Percentiles rank a stretch among this genome's conserved stretches.
Evolutionary conservation across 2,888 invertebrate species (phyloP).

Genomic region (Tuta absoluta): DNA sequence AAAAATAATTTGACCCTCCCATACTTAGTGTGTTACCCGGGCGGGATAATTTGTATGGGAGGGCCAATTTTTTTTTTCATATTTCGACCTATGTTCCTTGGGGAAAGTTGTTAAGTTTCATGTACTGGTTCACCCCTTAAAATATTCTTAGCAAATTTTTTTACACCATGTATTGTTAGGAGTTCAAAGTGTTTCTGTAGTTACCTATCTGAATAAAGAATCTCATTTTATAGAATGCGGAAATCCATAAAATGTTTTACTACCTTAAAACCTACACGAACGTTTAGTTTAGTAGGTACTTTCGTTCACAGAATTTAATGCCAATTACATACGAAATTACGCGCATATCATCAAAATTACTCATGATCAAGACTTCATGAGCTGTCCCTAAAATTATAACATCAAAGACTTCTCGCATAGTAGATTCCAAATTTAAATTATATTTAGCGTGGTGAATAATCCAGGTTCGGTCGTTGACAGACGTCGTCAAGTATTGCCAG

Average conservation of each 20-base stretch:
- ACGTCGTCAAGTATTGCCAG: not conserved
- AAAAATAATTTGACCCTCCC: no score
- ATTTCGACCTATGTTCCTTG: no score
- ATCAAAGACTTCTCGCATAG: slow-evolving; percentile 9
- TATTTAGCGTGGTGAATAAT: slow-evolving; percentile 17
- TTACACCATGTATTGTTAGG: no score
- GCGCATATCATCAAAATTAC: not conserved
- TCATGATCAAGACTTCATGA: not conserved
- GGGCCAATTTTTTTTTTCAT: no score
- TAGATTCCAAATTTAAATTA: slow-evolving; percentile 16
- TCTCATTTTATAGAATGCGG: not conserved
- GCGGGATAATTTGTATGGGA: no score
- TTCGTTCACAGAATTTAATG: not conserved
- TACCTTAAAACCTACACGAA: slow-evolving; percentile 4
- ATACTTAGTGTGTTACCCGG: no score
- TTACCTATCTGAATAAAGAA: not conserved
- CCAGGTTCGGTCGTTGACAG: slow-evolving; percentile 24
- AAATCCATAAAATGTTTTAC: not conserved
- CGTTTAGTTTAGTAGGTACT: not conserved
- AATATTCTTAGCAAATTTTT: no score
- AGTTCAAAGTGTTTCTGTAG: not conserved
- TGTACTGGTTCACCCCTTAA: no score
- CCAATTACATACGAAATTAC: not conserved
- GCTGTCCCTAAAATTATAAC: slow-evolving; percentile 12
- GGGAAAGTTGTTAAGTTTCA: no score